phyloP scores from a whole-genome alignment of 2,113 vertebrate genomes.

The Elachura formosa region DNA sequence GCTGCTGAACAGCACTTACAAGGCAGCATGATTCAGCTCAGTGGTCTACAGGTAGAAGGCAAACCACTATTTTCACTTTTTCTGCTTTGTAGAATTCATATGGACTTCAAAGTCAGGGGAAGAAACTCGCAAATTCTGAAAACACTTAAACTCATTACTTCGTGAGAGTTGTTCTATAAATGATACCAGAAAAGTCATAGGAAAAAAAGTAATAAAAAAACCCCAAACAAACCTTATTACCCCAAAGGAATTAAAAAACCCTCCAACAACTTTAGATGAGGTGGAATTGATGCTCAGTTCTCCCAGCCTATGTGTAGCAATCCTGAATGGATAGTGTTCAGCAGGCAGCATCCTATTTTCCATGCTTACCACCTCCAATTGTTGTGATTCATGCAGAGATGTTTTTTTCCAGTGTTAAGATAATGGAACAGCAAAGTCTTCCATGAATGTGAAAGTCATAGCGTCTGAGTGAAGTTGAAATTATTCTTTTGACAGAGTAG shows the following conservation, averaged over 20 bases:
- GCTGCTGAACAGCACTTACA: not conserved
- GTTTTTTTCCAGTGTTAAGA: not conserved
- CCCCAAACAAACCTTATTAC: accelerated
- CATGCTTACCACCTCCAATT: not conserved
- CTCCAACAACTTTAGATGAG: not conserved
- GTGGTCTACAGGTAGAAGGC: not conserved
- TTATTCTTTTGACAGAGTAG: not conserved
- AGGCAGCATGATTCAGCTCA: not conserved
- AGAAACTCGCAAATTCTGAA: not conserved
- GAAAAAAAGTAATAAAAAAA: not conserved
- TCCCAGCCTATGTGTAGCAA: not conserved
- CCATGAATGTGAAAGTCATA: not conserved
- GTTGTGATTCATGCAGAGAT: not conserved
- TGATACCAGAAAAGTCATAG: not conserved
- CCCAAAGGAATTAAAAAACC: no score
- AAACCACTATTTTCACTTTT: not conserved
- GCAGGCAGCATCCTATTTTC: not conserved
- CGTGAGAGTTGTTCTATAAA: not conserved
- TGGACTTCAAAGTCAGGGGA: not conserved
- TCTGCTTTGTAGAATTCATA: not conserved
- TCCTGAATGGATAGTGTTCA: not conserved
- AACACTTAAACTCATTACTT: not conserved
- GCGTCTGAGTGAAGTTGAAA: not conserved
- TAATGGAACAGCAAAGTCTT: not conserved
- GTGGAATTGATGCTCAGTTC: not conserved